These are phyloP conservation scores for Kuschelorhynchus macadamiae DNA, from an alignment of 2,888 invertebrate genomes.

Conservation along the genomic window DNA sequence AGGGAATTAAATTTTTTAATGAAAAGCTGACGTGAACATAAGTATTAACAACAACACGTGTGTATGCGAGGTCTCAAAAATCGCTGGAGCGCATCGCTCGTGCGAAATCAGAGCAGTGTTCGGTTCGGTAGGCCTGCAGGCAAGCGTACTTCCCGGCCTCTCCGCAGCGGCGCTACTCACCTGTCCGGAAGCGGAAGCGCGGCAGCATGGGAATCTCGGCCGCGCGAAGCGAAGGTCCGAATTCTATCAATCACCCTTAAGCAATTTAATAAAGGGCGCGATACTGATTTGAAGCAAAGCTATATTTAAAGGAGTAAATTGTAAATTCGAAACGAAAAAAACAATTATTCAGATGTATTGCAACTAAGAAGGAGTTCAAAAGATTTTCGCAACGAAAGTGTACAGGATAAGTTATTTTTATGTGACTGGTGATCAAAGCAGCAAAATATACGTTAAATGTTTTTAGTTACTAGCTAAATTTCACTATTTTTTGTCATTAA, in stretches of 20 bases:
- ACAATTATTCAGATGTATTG: too few relatives aligned
- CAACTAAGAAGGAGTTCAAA: too few relatives aligned
- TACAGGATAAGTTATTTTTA: too few relatives aligned
- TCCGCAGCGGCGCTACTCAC: constrained; percentile 63
- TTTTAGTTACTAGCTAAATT: too few relatives aligned
- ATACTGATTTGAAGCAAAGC: neutral
- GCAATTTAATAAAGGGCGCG: constrained; percentile 2
- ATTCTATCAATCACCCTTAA: constrained; percentile 27
- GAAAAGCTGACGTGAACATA: neutral
- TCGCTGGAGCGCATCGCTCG: constrained; percentile 43
- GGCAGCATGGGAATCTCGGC: constrained; percentile 65
- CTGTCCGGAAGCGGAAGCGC: constrained; percentile 69
- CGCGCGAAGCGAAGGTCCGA: constrained; percentile 36
- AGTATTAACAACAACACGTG: constrained; percentile 7
- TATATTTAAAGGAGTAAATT: too few relatives aligned
- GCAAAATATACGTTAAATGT: too few relatives aligned
- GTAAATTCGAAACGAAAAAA: too few relatives aligned
- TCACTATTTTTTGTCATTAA: too few relatives aligned
- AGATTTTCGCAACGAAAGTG: too few relatives aligned
- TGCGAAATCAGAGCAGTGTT: constrained; percentile 48
- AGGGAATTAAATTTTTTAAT: too few relatives aligned
- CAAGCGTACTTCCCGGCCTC: constrained; percentile 66
- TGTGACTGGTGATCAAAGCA: too few relatives aligned
- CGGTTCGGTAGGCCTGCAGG: constrained; percentile 55
- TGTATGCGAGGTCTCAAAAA: constrained; percentile 25